Conservation (phyloP, 2,797 vertebrate species). For the Eulemur mongoz region DNA sequence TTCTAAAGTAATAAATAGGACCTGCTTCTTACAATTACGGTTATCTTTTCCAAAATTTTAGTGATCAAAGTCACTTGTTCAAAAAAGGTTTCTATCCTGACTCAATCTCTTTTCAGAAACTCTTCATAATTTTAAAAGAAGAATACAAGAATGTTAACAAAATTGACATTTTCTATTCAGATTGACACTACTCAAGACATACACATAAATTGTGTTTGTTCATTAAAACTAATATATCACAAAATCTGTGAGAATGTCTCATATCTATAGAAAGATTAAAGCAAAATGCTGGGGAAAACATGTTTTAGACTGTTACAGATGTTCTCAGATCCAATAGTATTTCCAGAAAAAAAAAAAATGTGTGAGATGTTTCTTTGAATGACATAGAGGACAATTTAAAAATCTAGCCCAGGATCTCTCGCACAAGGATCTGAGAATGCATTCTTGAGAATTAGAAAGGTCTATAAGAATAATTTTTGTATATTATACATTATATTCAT, state of each 20-base stretch:
- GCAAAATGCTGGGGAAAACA: conserved; percentile 44
- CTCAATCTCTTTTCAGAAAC: background rate
- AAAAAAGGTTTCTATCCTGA: conserved; percentile 20
- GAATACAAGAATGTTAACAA: conserved; percentile 50
- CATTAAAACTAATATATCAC: conserved; percentile 46
- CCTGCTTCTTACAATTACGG: background rate
- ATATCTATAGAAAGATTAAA: conserved; percentile 63
- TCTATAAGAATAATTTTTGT: background rate
- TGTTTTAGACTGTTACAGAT: conserved; percentile 59
- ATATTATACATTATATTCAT: background rate
- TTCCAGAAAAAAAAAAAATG: background rate
- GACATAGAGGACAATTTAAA: conserved; percentile 52
- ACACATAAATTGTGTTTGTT: conserved; percentile 40
- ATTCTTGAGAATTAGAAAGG: background rate
- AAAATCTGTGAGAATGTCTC: conserved; percentile 58
- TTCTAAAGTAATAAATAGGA: background rate
- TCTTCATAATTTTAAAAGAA: conserved; percentile 32
- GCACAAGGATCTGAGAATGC: background rate
- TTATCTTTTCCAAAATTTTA: background rate
- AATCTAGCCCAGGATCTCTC: background rate
- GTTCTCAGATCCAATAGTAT: conserved; percentile 65
- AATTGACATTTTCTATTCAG: conserved; percentile 55
- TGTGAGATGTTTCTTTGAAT: conserved; percentile 46
- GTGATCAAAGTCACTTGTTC: background rate
- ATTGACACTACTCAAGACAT: conserved; percentile 42